phyloP scores from a whole-genome alignment of 2,113 vertebrate genomes.

The Misgurnus mizolepis region DNA sequence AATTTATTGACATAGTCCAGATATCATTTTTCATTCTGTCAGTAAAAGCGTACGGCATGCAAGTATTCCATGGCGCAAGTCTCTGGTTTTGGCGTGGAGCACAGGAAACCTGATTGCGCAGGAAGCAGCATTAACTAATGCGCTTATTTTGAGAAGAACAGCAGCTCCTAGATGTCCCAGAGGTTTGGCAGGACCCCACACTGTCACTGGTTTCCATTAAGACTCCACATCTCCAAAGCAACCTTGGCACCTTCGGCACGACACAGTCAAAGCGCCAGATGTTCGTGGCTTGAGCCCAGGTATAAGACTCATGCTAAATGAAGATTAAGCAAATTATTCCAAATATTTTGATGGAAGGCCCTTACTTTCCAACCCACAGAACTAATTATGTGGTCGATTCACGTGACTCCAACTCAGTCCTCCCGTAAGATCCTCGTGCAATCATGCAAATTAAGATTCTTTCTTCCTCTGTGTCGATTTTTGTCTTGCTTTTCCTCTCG shows the following conservation, averaged over 20 bases:
- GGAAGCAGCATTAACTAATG: constrained; percentile 63
- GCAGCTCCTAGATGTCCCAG: constrained; percentile 42
- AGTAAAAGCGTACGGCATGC: constrained; percentile 49
- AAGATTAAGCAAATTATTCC: constrained; percentile 53
- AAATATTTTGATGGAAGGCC: constrained; percentile 48
- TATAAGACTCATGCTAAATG: constrained; percentile 42
- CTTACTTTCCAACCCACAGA: constrained; percentile 41
- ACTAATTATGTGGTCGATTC: constrained; percentile 47
- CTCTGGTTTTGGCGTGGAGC: constrained; percentile 54
- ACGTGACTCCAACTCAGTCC: constrained; percentile 22
- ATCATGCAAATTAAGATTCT: constrained; percentile 53
- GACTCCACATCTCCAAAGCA: constrained; percentile 37
- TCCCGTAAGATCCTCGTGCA: constrained; percentile 42
- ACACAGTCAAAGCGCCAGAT: constrained; percentile 50
- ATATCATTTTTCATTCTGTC: constrained; percentile 68
- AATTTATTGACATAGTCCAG: constrained; percentile 65
- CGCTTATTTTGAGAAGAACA: constrained; percentile 63
- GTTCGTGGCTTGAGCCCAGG: constrained; percentile 42
- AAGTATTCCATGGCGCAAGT: constrained; percentile 60
- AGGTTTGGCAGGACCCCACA: constrained; percentile 57
- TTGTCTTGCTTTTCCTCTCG: constrained; percentile 22
- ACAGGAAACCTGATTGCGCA: constrained; percentile 59
- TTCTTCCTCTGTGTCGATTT: constrained; percentile 23
- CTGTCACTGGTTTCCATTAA: constrained; percentile 68
- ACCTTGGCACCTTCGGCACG: constrained; percentile 50